These are phyloP conservation scores for Trichosurus vulpecula DNA, from an alignment of 2,797 vertebrate species.

Conservation along the genomic window DNA sequence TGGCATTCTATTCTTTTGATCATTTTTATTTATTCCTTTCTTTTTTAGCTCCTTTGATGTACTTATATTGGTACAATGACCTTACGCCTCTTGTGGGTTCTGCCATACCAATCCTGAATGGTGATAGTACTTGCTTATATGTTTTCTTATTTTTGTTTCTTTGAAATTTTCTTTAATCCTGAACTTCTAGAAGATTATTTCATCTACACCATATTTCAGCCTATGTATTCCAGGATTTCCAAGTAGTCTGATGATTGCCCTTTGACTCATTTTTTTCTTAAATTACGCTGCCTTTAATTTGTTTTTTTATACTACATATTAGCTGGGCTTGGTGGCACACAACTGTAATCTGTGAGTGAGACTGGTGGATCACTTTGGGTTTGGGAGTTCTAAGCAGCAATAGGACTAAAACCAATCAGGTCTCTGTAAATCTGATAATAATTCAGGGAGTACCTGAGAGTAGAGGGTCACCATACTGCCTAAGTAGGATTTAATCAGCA, in stretches of 20 bases:
- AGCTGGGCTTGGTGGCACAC: background rate
- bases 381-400: no score
- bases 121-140: background rate
- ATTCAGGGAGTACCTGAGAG: background rate
- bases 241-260: background rate
- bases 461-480: background rate
- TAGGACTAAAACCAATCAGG: no score
- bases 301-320: background rate
- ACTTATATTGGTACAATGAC: background rate
- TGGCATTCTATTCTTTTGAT: conserved; percentile 2
- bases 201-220: background rate
- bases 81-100: background rate
- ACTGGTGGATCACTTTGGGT: no score
- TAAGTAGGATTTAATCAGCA: no score
- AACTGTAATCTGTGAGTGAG: no score
- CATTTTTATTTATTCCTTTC: conserved; percentile 13
- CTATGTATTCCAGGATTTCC: background rate
- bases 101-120: conserved; percentile 5
- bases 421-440: background rate
- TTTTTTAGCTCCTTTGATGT: background rate
- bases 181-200: conserved; percentile 4
- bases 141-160: conserved; percentile 21
- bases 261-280: background rate
- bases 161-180: conserved; percentile 25
- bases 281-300: background rate